These are phyloP conservation scores for Brachirus orientalis DNA, from an alignment of 2,113 vertebrate genomes.

Conservation along the genomic window DNA sequence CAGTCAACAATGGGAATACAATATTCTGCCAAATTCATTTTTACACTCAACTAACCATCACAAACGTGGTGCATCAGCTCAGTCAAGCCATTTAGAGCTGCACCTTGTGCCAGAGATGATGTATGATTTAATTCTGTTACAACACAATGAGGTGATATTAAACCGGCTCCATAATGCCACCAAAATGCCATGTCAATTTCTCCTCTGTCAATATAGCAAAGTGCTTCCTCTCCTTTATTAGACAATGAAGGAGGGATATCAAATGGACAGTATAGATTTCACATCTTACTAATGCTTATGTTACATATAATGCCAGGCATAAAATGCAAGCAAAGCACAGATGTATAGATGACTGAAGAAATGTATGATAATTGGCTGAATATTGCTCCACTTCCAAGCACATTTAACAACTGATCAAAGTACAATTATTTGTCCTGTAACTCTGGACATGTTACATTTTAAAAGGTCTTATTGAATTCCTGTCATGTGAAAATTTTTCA, in stretches of 20 bases:
- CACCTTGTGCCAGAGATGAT: constrained; percentile 61
- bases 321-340: constrained; percentile 43
- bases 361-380: constrained; percentile 14
- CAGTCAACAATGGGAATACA: not conserved
- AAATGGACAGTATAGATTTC: constrained; percentile 67
- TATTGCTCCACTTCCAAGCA: not conserved
- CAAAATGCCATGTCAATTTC: constrained; percentile 83
- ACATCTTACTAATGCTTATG: constrained; percentile 48
- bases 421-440: constrained; percentile 12
- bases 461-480: constrained; percentile 27
- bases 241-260: constrained; percentile 62
- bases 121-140: constrained; percentile 72
- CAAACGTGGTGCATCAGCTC: constrained; percentile 61
- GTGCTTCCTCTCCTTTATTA: constrained; percentile 77
- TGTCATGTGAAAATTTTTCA: constrained; percentile 35
- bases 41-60: constrained; percentile 59
- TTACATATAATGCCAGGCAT: constrained; percentile 49
- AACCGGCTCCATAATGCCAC: constrained; percentile 80
- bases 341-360: constrained; percentile 11
- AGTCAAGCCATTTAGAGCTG: constrained; percentile 52
- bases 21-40: constrained; percentile 17
- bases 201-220: constrained; percentile 69
- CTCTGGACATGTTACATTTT: constrained; percentile 33
- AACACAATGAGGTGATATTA: constrained; percentile 80
- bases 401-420: constrained; percentile 30